Percentiles rank a stretch among this genome's conserved stretches.
phyloP scores from a whole-genome alignment of 2,797 vertebrate species.

The Lepus oiostolus region DNA sequence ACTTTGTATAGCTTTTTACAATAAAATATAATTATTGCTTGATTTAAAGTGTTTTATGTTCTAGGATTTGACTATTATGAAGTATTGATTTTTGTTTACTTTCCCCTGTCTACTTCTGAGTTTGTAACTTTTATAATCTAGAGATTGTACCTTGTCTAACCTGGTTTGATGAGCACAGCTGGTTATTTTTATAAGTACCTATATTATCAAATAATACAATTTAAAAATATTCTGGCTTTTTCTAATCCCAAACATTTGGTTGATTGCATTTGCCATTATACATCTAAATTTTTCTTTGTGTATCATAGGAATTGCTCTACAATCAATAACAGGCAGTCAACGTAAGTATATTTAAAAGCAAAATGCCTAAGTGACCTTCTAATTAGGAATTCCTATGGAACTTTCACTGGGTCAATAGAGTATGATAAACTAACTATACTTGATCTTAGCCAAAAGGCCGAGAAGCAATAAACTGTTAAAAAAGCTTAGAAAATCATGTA shows the following conservation, averaged over 20 bases:
- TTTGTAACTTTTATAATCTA: conserved; percentile 36
- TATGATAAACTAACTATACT: neutral
- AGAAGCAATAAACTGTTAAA: neutral
- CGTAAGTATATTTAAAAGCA: conserved; percentile 78
- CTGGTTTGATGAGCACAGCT: conserved; percentile 25
- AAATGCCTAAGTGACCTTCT: conserved; percentile 49
- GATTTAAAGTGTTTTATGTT: conserved; percentile 21
- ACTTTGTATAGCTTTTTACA: conserved; percentile 50
- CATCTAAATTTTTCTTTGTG: conserved; percentile 69
- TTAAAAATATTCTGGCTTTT: neutral
- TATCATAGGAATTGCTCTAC: conserved; percentile 78
- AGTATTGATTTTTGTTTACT: conserved; percentile 3
- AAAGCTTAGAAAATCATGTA: conserved; percentile 33
- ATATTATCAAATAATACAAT: neutral
- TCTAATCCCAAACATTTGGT: conserved; percentile 24
- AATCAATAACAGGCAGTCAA: conserved; percentile 79
- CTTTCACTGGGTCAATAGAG: neutral
- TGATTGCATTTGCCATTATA: conserved; percentile 45
- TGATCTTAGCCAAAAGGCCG: too few relatives aligned
- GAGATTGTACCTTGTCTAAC: conserved; percentile 38
- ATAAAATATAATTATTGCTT: conserved; percentile 15
- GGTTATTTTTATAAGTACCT: conserved; percentile 52
- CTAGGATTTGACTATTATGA: conserved; percentile 20
- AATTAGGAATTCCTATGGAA: conserved; percentile 2
- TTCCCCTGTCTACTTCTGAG: neutral